Base-by-base conservation (phyloP, 2,113 vertebrate species). In the Actinemys pallida region DNA sequence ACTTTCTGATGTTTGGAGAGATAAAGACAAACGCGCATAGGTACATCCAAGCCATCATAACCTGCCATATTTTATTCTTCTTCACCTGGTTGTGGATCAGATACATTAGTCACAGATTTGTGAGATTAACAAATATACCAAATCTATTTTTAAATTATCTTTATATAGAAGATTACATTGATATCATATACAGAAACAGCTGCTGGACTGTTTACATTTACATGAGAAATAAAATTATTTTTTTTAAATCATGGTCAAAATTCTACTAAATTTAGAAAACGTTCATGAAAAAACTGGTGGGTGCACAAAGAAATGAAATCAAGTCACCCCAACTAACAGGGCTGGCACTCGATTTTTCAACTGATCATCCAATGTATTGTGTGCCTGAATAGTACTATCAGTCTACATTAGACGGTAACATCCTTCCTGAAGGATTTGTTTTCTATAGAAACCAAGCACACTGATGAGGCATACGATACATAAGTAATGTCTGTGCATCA, bases 261-360 rank as follows among this genome's bases (percentile, higher is more conserved):
- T 1, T 45, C 62, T 81, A 0, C 2, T 42, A 2, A 3, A n/a
- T 8, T 85, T n/a, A 3, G 17, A 10, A 10, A 45, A 81, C 7
- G 4, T 39, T 39, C 35, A 72, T 8, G n/a, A 22, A 72, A 72
- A 22, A 39, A 72, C 4, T 72, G n/a, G 39, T 72, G 65, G 19
- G 65, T 3, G 9, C 65, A 72, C 17, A 72, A 39, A 72, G 65
- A 72, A 72, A 39, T 72, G n/a, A 72, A 72, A 39, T 39, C 65
- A 69, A 69, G 35, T 20, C 65, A 69, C 35, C 35, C n/a, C 17
- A 72, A 2, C 24, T 52, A 65, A 12, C 85, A 93, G 14, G 76
- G 35, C 5, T 29, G 31, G 91, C 25, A 19, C 3, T 16, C 29
- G 11, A 57, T 82, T 94, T 31, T 90, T 80, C 62, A 84, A 29